Evolutionary conservation across 2,888 invertebrate genomes (phyloP).

Genomic region (Synanthedon vespiformis): DNA sequence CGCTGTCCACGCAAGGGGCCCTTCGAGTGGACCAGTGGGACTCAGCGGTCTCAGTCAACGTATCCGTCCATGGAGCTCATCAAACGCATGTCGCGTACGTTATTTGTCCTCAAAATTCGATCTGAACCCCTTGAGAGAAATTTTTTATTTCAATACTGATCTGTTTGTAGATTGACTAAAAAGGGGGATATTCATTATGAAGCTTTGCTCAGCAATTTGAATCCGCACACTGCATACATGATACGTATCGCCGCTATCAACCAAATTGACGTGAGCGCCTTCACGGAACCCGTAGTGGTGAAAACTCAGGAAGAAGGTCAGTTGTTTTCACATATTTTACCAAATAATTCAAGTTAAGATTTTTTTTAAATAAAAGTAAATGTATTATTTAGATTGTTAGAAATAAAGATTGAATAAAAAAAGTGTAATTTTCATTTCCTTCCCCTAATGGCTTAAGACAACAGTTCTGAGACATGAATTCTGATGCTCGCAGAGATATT

Average conservation of each 20-base stretch:
- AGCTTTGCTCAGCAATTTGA: conserved; percentile 64
- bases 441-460: too few species aligned
- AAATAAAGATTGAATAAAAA: too few species aligned
- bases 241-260: conserved; percentile 87
- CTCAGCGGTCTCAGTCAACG: conserved; percentile 63
- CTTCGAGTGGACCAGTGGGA: conserved; percentile 66
- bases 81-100: conserved; percentile 41
- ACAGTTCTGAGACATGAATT: too few species aligned
- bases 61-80: conserved; percentile 57
- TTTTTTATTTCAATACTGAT: too few species aligned
- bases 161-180: conserved; percentile 36
- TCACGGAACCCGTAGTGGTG: conserved; percentile 80
- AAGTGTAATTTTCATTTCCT: too few species aligned
- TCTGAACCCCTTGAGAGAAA: too few species aligned
- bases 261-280: conserved; percentile 83
- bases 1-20: conserved; percentile 42
- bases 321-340: neutral
- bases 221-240: conserved; percentile 85
- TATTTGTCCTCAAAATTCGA: too few species aligned
- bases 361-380: too few species aligned
- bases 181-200: conserved; percentile 62
- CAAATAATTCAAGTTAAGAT: too few species aligned
- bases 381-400: too few species aligned
- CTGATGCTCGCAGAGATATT: too few species aligned
- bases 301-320: conserved; percentile 88